phyloP scores from a whole-genome alignment of 1,140 invertebrate genomes.

The Acyrthosiphon pisum region DNA sequence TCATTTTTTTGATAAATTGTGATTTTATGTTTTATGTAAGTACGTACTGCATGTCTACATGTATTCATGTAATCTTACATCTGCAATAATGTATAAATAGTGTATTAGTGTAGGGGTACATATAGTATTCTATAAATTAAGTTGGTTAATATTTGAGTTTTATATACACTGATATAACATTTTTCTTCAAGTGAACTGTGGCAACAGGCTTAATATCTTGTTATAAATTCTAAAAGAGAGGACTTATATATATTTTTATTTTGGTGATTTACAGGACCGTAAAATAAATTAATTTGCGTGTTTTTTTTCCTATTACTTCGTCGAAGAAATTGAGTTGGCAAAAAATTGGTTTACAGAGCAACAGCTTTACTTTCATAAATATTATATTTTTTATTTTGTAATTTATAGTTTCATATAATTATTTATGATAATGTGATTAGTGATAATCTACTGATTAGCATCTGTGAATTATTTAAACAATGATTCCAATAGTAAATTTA shows the following conservation, averaged over 20 bases:
- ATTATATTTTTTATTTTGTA: background rate
- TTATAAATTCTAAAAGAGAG: background rate
- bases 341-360: background rate
- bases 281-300: background rate
- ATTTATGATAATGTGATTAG: background rate
- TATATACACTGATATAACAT: background rate
- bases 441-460: background rate
- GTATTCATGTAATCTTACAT: too few species aligned
- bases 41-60: too few species aligned
- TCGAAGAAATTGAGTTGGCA: background rate
- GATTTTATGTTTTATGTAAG: too few species aligned
- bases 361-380: background rate
- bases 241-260: background rate
- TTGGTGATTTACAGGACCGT: background rate
- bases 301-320: background rate
- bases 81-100: too few species aligned
- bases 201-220: background rate
- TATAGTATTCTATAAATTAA: too few species aligned
- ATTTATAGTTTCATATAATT: background rate
- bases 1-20: too few species aligned
- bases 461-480: background rate
- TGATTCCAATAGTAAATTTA: background rate
- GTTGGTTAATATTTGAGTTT: too few species aligned
- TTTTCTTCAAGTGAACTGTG: background rate
- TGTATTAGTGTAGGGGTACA: too few species aligned